A percentile compares a stretch with the other conserved stretches of the same genome.
These are phyloP conservation scores for Salmo trutta DNA, from an alignment of 2,797 vertebrate genomes.

Conservation along the genomic window DNA sequence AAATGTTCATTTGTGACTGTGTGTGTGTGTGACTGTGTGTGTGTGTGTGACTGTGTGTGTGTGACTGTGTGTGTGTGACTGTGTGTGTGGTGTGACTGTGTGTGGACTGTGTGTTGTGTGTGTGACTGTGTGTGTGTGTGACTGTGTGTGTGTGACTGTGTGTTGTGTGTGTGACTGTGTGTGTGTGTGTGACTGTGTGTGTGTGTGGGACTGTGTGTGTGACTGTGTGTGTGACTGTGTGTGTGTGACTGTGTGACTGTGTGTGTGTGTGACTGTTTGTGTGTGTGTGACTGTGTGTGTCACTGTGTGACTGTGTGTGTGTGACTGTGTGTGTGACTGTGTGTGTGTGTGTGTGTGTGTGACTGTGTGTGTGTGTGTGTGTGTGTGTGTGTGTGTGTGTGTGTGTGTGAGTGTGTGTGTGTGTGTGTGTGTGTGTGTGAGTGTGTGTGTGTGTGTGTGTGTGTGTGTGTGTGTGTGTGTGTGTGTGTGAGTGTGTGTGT, in stretches of 20 bases:
- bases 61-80: neutral
- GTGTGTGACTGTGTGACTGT: conserved; percentile 30
- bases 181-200: neutral
- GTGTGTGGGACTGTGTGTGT: neutral
- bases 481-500: neutral
- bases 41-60: neutral
- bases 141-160: neutral
- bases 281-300: neutral
- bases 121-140: neutral
- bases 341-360: neutral
- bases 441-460: neutral
- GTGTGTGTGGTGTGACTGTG: neutral
- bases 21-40: conserved; percentile 26
- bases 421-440: neutral
- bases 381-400: neutral
- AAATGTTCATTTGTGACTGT: neutral
- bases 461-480: neutral
- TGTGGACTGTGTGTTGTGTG: conserved; percentile 30
- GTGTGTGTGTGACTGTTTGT: neutral
- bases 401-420: neutral
- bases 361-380: neutral
- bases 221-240: neutral
- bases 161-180: conserved; percentile 19
- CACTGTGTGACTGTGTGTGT: too few species aligned
- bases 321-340: too few species aligned